Evolutionary conservation across 2,797 vertebrate species (phyloP).

Genomic region (Urocyon cinereoargenteus): DNA sequence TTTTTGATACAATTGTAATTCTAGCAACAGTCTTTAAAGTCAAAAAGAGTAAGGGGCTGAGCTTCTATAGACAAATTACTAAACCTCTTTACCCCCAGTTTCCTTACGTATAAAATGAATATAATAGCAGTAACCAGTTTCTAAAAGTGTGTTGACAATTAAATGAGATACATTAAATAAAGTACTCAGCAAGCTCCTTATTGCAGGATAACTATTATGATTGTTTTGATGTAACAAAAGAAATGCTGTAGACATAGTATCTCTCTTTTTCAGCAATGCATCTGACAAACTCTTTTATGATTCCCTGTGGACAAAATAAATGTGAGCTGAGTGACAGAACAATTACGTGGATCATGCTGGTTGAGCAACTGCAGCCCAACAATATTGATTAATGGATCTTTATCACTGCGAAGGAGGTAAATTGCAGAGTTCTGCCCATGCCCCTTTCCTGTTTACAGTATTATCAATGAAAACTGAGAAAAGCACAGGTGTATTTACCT

Average conservation of each 20-base stretch:
- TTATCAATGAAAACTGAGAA: neutral
- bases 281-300: neutral
- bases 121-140: neutral
- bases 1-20: neutral
- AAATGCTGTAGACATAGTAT: neutral
- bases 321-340: neutral
- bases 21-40: neutral
- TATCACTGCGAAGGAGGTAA: neutral
- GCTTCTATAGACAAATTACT: neutral
- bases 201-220: neutral
- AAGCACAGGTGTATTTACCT: neutral
- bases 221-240: neutral
- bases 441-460: neutral
- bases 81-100: neutral
- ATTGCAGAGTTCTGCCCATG: neutral
- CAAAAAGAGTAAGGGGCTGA: neutral
- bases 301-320: neutral
- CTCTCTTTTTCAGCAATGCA: neutral
- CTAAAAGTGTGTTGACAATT: neutral
- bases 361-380: neutral
- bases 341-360: neutral
- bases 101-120: neutral
- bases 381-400: neutral
- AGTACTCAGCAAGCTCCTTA: neutral
- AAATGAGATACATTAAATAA: conserved; percentile 23